Conservation (phyloP, 1,140 invertebrate species). For the Caerostris darwini region DNA sequence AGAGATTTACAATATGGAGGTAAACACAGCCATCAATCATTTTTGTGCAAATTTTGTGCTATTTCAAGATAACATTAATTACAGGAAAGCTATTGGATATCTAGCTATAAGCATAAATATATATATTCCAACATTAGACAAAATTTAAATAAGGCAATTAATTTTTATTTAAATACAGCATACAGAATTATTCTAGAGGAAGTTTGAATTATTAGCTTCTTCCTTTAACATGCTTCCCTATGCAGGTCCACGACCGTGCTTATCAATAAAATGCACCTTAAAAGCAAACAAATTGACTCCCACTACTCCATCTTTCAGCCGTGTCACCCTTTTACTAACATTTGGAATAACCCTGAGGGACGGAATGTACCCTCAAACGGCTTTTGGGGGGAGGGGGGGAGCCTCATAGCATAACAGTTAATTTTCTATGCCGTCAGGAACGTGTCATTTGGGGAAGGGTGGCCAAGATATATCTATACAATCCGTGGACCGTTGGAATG, state of each 20-base stretch:
- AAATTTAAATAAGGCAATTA: too few relatives aligned
- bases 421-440: constrained; percentile 63
- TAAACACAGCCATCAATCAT: too few relatives aligned
- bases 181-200: too few relatives aligned
- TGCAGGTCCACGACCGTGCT: not conserved
- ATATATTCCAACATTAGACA: too few relatives aligned
- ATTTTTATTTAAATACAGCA: too few relatives aligned
- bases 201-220: too few relatives aligned
- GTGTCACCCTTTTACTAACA: constrained; percentile 23
- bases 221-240: not conserved
- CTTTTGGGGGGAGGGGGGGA: not conserved
- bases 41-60: too few relatives aligned
- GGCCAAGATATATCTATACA: constrained; percentile 61
- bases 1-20: too few relatives aligned
- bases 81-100: too few relatives aligned
- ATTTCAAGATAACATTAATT: too few relatives aligned
- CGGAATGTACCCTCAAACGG: constrained; percentile 15
- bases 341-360: constrained; percentile 6
- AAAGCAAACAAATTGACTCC: constrained; percentile 23
- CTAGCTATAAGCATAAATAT: too few relatives aligned
- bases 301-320: not conserved
- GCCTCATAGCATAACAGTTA: constrained; percentile 48
- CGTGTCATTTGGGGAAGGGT: constrained; percentile 69
- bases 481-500: constrained; percentile 47
- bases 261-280: not conserved